phyloP scores from a whole-genome alignment of 2,888 invertebrate genomes.

The Copidosoma aretas region DNA sequence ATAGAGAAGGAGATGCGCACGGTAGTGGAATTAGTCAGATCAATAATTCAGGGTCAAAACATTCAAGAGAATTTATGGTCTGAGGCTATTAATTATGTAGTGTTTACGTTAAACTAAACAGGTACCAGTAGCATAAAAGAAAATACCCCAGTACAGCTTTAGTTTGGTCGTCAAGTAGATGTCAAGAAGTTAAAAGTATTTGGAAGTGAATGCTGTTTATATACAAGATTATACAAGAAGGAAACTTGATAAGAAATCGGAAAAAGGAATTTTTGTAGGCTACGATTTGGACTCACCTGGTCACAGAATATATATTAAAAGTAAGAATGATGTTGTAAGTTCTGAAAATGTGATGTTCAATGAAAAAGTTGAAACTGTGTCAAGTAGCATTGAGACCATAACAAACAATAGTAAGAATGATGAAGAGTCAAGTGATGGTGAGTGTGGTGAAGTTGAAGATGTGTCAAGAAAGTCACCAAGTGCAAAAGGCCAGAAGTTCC shows the following conservation, averaged over 20 bases:
- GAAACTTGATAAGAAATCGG: conserved; percentile 3
- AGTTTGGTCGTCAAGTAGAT: conserved; percentile 34
- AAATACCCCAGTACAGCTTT: conserved; percentile 32
- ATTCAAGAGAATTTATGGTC: conserved; percentile 43
- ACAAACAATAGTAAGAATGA: too few relatives aligned
- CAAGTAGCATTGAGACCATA: too few relatives aligned
- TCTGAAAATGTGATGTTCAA: conserved; percentile 40
- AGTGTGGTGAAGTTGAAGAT: neutral
- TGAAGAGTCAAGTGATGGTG: neutral
- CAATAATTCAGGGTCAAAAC: conserved; percentile 42
- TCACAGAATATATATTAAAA: conserved; percentile 40
- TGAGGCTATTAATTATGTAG: conserved; percentile 46
- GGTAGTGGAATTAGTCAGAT: conserved; percentile 50
- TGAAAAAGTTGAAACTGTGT: neutral
- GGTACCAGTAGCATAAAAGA: conserved; percentile 34
- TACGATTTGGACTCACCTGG: conserved; percentile 37
- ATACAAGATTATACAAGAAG: conserved; percentile 34
- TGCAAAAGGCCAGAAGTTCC: neutral
- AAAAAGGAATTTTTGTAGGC: conserved; percentile 3
- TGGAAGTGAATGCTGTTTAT: neutral
- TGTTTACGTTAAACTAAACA: conserved; percentile 19
- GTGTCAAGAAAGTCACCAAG: neutral
- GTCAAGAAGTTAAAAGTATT: neutral
- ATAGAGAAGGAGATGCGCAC: conserved; percentile 54
- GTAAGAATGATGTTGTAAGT: conserved; percentile 40